phyloP scores from a whole-genome alignment of 2,888 invertebrate genomes.

The Lasioglossum leucozonium region DNA sequence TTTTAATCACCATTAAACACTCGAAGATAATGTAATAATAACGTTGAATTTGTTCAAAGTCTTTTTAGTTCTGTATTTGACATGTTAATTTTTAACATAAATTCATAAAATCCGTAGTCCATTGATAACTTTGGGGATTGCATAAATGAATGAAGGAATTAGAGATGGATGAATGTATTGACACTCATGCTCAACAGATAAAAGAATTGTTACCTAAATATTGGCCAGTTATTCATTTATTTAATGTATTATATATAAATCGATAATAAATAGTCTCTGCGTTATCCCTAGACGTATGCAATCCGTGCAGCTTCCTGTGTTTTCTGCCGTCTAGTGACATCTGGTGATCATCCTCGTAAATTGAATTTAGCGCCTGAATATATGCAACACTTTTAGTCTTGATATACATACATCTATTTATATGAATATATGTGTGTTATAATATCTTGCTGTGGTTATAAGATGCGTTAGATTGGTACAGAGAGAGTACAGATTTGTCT shows the following conservation, averaged over 20 bases:
- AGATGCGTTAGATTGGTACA: background rate
- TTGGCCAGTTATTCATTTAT: background rate
- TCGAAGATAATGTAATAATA: no score
- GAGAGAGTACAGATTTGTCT: no score
- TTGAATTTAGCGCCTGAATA: background rate
- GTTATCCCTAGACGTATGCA: slow-evolving; percentile 49
- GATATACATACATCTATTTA: background rate
- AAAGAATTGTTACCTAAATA: background rate
- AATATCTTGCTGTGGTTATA: background rate
- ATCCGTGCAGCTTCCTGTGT: slow-evolving; percentile 53
- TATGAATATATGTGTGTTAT: background rate
- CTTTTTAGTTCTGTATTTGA: no score
- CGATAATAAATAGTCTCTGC: background rate
- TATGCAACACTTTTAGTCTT: background rate
- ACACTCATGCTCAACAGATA: background rate
- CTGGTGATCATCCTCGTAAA: background rate
- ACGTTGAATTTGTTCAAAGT: no score
- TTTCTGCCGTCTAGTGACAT: background rate
- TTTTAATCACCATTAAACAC: no score
- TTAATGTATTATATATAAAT: background rate
- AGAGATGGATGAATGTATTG: no score
- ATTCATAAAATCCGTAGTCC: no score
- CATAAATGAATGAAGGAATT: no score
- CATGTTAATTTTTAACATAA: no score
- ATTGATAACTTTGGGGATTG: no score